Conservation (phyloP, 2,797 vertebrate genomes). For the Calcarius lapponicus region DNA sequence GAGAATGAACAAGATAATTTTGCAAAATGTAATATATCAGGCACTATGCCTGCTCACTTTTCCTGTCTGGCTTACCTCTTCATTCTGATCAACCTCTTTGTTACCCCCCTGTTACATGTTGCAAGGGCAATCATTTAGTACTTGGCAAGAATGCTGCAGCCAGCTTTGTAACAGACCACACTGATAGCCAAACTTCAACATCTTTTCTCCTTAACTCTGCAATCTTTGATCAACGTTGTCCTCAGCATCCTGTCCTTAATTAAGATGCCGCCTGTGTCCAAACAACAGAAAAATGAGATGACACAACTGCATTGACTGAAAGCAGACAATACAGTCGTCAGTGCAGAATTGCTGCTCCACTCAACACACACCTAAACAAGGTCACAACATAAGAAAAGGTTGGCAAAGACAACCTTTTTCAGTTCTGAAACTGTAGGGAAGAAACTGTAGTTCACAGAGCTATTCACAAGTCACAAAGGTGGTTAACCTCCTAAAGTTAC, state of each 20-base stretch:
- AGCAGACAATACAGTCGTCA: not conserved
- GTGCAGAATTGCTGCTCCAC: not conserved
- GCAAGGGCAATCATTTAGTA: not conserved
- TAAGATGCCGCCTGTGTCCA: not conserved
- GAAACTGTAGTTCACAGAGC: not conserved
- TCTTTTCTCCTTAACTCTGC: not conserved
- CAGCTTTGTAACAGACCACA: not conserved
- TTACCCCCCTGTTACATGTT: accelerated
- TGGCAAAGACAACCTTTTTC: not conserved
- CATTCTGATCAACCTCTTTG: not conserved
- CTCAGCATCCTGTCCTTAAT: not conserved
- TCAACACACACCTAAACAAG: not conserved
- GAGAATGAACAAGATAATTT: accelerated
- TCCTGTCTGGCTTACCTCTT: not conserved
- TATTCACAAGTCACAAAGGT: not conserved
- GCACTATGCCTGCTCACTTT: not conserved
- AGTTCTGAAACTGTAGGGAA: not conserved
- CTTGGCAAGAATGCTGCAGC: not conserved
- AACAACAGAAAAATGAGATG: not conserved
- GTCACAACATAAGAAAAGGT: not conserved
- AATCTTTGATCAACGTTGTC: not conserved
- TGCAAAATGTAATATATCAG: not conserved
- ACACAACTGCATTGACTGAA: not conserved
- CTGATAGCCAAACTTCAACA: not conserved
- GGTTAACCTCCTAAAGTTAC: not conserved